phyloP scores from a whole-genome alignment of 2,113 vertebrate genomes.

The Vanacampus margaritifer region DNA sequence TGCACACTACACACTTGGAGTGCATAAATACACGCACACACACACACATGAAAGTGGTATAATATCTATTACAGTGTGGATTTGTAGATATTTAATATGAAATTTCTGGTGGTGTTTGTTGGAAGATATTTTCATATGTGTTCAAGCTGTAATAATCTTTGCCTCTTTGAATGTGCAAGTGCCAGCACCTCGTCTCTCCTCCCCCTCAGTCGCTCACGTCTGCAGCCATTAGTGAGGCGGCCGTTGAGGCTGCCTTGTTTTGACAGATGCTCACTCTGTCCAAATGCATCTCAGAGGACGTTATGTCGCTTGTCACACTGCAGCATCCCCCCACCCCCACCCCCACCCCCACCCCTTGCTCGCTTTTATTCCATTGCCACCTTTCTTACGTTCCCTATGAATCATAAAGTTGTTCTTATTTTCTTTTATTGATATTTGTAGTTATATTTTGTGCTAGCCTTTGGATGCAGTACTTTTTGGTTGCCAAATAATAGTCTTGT shows the following conservation, averaged over 20 bases:
- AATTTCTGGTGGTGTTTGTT: constrained; percentile 57
- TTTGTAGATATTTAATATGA: constrained; percentile 55
- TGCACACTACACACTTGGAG: constrained; percentile 21
- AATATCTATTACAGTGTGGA: constrained; percentile 50
- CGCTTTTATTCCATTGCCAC: constrained; percentile 35
- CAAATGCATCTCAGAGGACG: constrained; percentile 76
- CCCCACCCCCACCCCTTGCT: constrained; percentile 18
- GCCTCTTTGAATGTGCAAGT: constrained; percentile 44
- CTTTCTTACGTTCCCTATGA: constrained; percentile 32
- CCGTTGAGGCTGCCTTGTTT: constrained; percentile 74
- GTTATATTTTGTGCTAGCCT: constrained; percentile 12
- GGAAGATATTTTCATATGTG: constrained; percentile 20
- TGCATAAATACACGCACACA: constrained; percentile 20
- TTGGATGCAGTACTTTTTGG: constrained; percentile 9
- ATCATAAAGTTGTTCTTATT: constrained; percentile 3
- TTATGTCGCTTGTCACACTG: constrained; percentile 73
- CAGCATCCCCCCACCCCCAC: constrained; percentile 5
- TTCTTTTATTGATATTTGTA: background rate
- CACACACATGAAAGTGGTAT: constrained; percentile 38
- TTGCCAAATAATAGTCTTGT: background rate
- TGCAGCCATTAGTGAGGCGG: constrained; percentile 71
- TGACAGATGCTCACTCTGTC: constrained; percentile 80
- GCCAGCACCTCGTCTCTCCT: constrained; percentile 35
- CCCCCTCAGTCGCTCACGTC: constrained; percentile 61
- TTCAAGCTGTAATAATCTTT: constrained; percentile 24